Conservation (phyloP, 1,140 invertebrate species). For the Caenorhabditis remanei region DNA sequence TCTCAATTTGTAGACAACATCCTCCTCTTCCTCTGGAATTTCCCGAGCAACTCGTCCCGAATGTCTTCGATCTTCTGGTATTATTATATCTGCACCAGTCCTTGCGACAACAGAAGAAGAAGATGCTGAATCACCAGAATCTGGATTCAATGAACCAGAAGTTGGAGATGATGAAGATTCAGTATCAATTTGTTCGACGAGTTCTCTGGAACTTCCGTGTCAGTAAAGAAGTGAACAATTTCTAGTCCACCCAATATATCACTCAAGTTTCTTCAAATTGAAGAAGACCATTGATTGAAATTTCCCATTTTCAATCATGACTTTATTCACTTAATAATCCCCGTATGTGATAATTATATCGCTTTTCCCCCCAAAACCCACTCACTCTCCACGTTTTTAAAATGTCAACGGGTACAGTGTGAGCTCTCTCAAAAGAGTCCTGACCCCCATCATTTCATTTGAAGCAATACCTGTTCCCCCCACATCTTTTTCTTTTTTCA, state of each 20-base stretch:
- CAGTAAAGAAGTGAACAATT: not conserved
- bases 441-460: not conserved
- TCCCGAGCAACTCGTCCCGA: constrained; percentile 56
- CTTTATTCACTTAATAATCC: not conserved
- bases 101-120: constrained; percentile 57
- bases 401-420: constrained; percentile 43
- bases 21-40: not conserved
- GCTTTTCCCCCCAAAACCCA: not conserved
- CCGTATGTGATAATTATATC: constrained; percentile 45
- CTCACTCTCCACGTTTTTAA: constrained; percentile 36
- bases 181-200: constrained; percentile 31
- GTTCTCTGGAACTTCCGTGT: constrained; percentile 46
- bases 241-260: not conserved
- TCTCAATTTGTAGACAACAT: constrained; percentile 2
- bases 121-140: constrained; percentile 64
- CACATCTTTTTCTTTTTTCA: not conserved
- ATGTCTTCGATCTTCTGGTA: constrained; percentile 58
- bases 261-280: constrained; percentile 42
- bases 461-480: not conserved
- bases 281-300: constrained; percentile 43
- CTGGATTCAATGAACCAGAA: constrained; percentile 54
- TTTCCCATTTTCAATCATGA: not conserved
- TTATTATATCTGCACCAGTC: constrained; percentile 48
- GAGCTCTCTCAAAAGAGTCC: not conserved
- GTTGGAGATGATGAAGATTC: constrained; percentile 43